Evolutionary conservation across 1,140 invertebrate species (phyloP).

Genomic region (Samia ricini): DNA sequence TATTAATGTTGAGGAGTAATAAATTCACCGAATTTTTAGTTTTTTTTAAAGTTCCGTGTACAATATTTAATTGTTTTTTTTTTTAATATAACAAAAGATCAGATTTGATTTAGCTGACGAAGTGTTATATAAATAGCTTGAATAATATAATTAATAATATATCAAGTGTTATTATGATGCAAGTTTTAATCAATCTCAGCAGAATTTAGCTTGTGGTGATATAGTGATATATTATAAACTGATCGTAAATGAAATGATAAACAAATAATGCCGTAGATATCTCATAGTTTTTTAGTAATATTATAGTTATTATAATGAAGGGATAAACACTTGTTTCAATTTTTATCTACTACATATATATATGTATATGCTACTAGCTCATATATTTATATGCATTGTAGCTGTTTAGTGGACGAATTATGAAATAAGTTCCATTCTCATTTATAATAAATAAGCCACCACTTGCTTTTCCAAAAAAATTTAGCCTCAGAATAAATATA

Average conservation of each 20-base stretch:
- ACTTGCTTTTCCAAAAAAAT: constrained; percentile 57
- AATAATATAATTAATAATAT: constrained; percentile 1
- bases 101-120: neutral
- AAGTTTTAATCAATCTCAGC: constrained; percentile 44
- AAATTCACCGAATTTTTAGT: no score
- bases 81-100: neutral
- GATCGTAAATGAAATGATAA: constrained; percentile 55
- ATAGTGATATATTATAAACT: constrained; percentile 48
- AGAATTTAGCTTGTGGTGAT: constrained; percentile 57
- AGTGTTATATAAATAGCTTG: neutral
- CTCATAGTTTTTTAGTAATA: constrained; percentile 40
- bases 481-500: constrained; percentile 41
- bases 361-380: neutral
- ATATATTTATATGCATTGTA: constrained; percentile 15
- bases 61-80: neutral
- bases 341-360: constrained; percentile 35
- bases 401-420: constrained; percentile 25
- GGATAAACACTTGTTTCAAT: constrained; percentile 37
- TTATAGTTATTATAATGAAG: neutral
- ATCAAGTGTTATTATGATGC: constrained; percentile 14
- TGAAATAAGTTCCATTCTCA: constrained; percentile 47
- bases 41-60: no score
- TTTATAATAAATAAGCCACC: constrained; percentile 37
- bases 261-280: constrained; percentile 20
- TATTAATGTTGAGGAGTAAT: no score